These are phyloP conservation scores for Drosophila rellima DNA, from an alignment of 2,888 invertebrate genomes.

Conservation along the genomic window DNA sequence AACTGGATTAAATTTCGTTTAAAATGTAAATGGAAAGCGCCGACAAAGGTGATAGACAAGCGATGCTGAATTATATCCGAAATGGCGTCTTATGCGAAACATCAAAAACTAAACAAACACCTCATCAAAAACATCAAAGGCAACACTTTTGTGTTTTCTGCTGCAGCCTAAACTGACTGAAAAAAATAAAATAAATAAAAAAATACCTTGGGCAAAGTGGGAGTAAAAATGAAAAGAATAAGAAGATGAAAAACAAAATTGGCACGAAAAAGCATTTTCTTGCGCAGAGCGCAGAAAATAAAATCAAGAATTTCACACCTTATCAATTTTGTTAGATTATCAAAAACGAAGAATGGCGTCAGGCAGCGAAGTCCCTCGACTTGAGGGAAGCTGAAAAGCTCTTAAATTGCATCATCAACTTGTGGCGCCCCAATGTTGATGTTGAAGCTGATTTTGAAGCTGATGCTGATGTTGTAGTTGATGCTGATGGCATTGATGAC, in stretches of 20 bases:
- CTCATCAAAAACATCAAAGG: slow-evolving; percentile 83
- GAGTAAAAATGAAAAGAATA: background rate
- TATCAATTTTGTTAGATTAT: slow-evolving; percentile 82
- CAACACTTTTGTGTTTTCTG: slow-evolving; percentile 36
- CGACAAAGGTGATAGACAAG: slow-evolving; percentile 49
- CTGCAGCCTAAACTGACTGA: slow-evolving; percentile 34
- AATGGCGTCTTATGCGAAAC: slow-evolving; percentile 58
- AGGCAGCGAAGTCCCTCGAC: slow-evolving; percentile 14
- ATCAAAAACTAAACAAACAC: slow-evolving; percentile 82
- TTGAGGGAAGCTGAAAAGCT: slow-evolving; percentile 7
- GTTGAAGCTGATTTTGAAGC: slow-evolving; percentile 22
- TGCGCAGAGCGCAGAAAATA: slow-evolving; percentile 72
- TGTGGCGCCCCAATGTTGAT: slow-evolving; percentile 33
- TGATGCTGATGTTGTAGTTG: slow-evolving; percentile 41
- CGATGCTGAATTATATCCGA: slow-evolving; percentile 54
- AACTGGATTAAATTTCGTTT: slow-evolving; percentile 83
- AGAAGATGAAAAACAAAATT: slow-evolving; percentile 37
- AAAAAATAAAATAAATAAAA: slow-evolving; percentile 12
- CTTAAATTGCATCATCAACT: slow-evolving; percentile 51
- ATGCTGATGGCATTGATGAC: slow-evolving; percentile 61
- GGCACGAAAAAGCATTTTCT: slow-evolving; percentile 68
- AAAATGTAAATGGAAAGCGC: slow-evolving; percentile 80
- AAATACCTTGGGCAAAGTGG: slow-evolving; percentile 22
- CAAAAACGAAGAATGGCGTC: slow-evolving; percentile 54
- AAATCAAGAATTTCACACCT: slow-evolving; percentile 81